Evolutionary conservation across 2,797 vertebrate species (phyloP).

Genomic region (Champsocephalus gunnari): DNA sequence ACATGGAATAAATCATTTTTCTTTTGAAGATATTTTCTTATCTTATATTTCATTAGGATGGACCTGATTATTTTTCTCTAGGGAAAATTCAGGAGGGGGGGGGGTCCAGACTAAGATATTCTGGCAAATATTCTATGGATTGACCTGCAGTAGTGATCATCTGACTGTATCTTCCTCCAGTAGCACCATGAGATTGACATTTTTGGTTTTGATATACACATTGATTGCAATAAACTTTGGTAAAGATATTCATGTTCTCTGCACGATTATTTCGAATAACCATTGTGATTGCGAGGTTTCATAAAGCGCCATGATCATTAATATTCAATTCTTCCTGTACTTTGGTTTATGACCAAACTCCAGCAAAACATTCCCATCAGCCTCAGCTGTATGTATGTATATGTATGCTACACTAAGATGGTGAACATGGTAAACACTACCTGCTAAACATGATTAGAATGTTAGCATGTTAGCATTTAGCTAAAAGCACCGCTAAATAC

Average conservation of each 20-base stretch:
- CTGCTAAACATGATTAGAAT: neutral
- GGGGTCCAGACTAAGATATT: too few relatives aligned
- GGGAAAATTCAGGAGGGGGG: neutral
- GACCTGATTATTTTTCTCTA: neutral
- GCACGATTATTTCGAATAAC: too few relatives aligned
- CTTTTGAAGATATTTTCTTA: neutral
- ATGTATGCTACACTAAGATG: neutral
- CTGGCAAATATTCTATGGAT: too few relatives aligned
- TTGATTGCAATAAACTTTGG: too few relatives aligned
- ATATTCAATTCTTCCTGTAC: too few relatives aligned
- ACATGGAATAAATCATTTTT: neutral
- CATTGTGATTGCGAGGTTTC: too few relatives aligned
- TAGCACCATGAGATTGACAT: too few relatives aligned
- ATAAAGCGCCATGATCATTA: too few relatives aligned
- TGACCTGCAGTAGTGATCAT: too few relatives aligned
- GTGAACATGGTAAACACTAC: neutral
- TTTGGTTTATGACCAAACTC: slow-evolving; percentile 6
- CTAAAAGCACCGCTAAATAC: slow-evolving; percentile 7
- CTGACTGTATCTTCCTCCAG: too few relatives aligned
- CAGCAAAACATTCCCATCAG: slow-evolving; percentile 5
- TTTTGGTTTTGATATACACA: too few relatives aligned
- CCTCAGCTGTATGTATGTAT: neutral
- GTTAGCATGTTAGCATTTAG: neutral
- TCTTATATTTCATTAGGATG: neutral
- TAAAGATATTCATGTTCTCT: too few relatives aligned